Evolutionary conservation across 2,888 invertebrate species (phyloP), one percentile per base, ranked within the genome.

Genomic region (Lithophane semibrunnea): DNA sequence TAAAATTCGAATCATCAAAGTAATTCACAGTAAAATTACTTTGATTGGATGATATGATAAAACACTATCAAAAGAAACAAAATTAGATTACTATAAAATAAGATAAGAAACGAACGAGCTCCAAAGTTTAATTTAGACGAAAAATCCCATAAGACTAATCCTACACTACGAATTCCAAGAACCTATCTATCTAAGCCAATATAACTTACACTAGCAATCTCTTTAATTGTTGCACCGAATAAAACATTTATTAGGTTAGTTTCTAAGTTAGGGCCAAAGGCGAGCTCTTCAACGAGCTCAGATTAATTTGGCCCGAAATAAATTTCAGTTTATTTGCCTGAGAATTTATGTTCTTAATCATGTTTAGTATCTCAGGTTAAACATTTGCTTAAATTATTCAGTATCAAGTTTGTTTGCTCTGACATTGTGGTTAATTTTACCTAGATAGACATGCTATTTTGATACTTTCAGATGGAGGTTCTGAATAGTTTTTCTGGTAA

Each of bases 181-280:
- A 69, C 18, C 47, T 54, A 67, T 78, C 18, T 56, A 58, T 71
- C 69, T 66, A 3, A 61, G 70, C 70, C 66, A 65, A 79, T 58
- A 78, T 78, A 79, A 81, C 75, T 78, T 79, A 65, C 66, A 61
- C 52, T 56, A 72, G 73, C 73, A 85, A 84, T 87, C 78, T 76
- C 69, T 80, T 86, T 85, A 76, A 79, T 84, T 80, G 76, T 84
- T 86, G 86, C 84, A 85, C 52, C 58, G 47, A 65, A 79, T 78
- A 75, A 73, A 76, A 70, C 61, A 71, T 75, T 84, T 84, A 84
- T 86, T 79, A 84, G 61, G 70, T 87, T 82, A 82, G 79, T 86
- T 86, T 84, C 52, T 71, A 68, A 83, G 78, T 70, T 52, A 76
- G 47, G 65, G 18, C 69, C 79, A 75, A 77, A 80, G 64, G 64